Evolutionary conservation across 2,888 invertebrate species (phyloP).

Genomic region (Agrochola macilenta): DNA sequence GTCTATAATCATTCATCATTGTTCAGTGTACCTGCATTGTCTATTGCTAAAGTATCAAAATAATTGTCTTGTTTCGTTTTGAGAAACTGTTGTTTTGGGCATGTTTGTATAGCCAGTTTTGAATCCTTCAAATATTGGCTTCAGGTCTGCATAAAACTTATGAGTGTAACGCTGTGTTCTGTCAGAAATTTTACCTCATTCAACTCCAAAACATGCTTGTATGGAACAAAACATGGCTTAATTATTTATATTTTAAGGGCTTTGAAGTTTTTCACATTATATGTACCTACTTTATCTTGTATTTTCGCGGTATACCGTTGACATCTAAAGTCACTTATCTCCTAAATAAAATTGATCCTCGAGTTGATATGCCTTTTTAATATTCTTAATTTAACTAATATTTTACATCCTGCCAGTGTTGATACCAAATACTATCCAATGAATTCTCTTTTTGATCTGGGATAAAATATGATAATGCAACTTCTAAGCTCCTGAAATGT

Average conservation of each 20-base stretch:
- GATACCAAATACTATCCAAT: neutral
- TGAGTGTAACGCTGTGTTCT: neutral
- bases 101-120: neutral
- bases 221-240: neutral
- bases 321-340: neutral
- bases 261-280: conserved; percentile 17
- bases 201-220: neutral
- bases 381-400: neutral
- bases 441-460: neutral
- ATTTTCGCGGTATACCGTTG: neutral
- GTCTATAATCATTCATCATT: conserved; percentile 9
- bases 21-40: conserved; percentile 3
- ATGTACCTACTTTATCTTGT: neutral
- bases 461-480: neutral
- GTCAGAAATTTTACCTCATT: neutral
- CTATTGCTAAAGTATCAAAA: conserved; percentile 10
- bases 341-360: too few species aligned
- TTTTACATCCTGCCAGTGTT: neutral
- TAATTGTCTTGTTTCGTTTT: conserved; percentile 12
- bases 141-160: neutral
- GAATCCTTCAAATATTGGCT: neutral
- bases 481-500: conserved; percentile 14
- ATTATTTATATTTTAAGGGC: conserved; percentile 7
- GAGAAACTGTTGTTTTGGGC: neutral
- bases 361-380: neutral